These are phyloP conservation scores for Synanceia verrucosa DNA, from an alignment of 2,797 vertebrate species.

Conservation along the genomic window DNA sequence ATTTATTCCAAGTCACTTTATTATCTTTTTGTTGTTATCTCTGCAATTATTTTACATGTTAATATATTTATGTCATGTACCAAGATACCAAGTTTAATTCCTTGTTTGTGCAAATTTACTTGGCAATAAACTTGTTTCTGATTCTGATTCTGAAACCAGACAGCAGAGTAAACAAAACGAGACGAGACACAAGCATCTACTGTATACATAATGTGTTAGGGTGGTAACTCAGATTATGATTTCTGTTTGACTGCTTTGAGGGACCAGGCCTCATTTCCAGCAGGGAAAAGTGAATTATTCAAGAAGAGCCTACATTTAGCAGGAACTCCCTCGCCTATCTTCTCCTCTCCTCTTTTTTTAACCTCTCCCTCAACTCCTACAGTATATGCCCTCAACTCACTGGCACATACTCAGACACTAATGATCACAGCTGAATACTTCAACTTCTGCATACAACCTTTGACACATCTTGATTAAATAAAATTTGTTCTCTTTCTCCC, in stretches of 20 bases:
- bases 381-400: conserved; percentile 10
- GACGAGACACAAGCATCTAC: conserved; percentile 15
- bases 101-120: no score
- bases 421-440: conserved; percentile 15
- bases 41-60: no score
- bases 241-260: conserved; percentile 49
- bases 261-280: conserved; percentile 50
- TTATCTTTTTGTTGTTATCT: no score
- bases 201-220: conserved; percentile 12
- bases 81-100: no score
- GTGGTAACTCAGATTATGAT: conserved; percentile 21
- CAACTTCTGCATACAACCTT: conserved; percentile 28
- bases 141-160: no score
- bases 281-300: conserved; percentile 71
- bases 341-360: conserved; percentile 22
- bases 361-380: conserved; percentile 34
- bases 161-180: conserved; percentile 19
- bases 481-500: not conserved
- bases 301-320: conserved; percentile 64
- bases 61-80: no score
- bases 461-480: conserved; percentile 9
- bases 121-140: no score
- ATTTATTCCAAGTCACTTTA: no score
- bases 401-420: conserved; percentile 21
- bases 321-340: conserved; percentile 61